Evolutionary conservation across 2,888 invertebrate species (phyloP).

Genomic region (Hartigia nigra): DNA sequence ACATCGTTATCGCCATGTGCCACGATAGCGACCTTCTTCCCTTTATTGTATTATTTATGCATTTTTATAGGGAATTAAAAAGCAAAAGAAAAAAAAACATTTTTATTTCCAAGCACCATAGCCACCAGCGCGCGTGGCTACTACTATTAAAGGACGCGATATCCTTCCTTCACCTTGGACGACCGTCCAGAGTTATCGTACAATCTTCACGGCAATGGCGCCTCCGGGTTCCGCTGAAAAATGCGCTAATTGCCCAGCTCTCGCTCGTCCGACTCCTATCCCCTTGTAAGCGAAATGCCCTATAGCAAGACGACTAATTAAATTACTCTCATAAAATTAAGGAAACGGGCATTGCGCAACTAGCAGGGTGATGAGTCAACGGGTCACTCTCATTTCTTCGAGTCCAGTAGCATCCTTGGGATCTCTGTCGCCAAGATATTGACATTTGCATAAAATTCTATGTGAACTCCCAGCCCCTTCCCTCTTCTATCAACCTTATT

Average conservation of each 20-base stretch:
- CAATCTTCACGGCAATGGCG: slow-evolving; percentile 60
- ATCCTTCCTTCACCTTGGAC: slow-evolving; percentile 2
- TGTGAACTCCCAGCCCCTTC: background rate
- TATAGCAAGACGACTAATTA: slow-evolving; percentile 41
- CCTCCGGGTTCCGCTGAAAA: slow-evolving; percentile 31
- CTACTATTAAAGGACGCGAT: background rate
- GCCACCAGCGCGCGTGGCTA: background rate
- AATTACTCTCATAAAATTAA: slow-evolving; percentile 31
- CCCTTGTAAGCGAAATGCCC: background rate
- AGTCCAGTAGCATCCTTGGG: background rate
- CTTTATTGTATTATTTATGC: background rate
- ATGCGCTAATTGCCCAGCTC: slow-evolving; percentile 22
- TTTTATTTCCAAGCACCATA: background rate
- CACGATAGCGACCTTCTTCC: background rate
- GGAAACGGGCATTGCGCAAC: background rate
- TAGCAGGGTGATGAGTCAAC: background rate
- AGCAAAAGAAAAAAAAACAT: too few relatives aligned
- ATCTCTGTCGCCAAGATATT: background rate
- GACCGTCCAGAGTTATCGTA: slow-evolving; percentile 35
- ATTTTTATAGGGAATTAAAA: slow-evolving; percentile 5
- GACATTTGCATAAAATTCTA: background rate
- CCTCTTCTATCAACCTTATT: background rate
- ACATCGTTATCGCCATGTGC: background rate
- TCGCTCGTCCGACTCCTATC: background rate
- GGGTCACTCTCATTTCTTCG: background rate